Base-by-base conservation (phyloP, 2,113 vertebrate species). In the Crotalus tigris region DNA sequence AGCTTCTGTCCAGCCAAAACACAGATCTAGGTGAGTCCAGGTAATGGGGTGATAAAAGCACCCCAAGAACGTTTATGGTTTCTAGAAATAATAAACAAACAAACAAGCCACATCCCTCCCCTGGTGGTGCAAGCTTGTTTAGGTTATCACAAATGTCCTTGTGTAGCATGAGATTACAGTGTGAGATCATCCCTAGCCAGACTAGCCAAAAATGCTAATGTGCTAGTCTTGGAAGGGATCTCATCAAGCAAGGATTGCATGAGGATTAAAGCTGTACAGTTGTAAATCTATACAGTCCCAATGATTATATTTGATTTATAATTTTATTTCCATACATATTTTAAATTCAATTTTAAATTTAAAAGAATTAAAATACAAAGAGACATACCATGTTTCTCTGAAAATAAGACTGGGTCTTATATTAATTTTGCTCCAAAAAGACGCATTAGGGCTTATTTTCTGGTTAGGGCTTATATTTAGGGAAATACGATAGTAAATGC, bases 1-100 rank as follows among this genome's bases (percentile, higher is more conserved):
- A 99, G 96, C 98, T 99, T 91, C 98, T 99, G 46, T 98, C 98
- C 90, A 98, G 98, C 96, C 97, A 98, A 95, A 99, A 98, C 98
- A 99, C 99, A 0, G 98, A 99, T 97, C 97, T 99, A 39, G 99
- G 99, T 99, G 97, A 97, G 98, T 90, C 55, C 9, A 21, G 7
- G 24, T 21, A 21, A 1, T 54, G n/a, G 21, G 85, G 7, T 39
- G 87, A 5, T 15, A 21, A 17, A 0, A 46, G 55, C 44, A 44
- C 33, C 17, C 39, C 17, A 81, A 21, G 33, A 81, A 81, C 7
- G 4, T 81, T 44, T 81, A 33, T 10, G 75, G 75, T 81, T 44
- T 44, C 75, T 81, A 81, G 33, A 81, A 81, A 39, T 81, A 10
- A 81, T 81, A 44, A 21, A 81, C 21, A 81, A 81, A 81, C 33